Conservation (phyloP, 2,797 vertebrate genomes). For the Phataginus tricuspis region DNA sequence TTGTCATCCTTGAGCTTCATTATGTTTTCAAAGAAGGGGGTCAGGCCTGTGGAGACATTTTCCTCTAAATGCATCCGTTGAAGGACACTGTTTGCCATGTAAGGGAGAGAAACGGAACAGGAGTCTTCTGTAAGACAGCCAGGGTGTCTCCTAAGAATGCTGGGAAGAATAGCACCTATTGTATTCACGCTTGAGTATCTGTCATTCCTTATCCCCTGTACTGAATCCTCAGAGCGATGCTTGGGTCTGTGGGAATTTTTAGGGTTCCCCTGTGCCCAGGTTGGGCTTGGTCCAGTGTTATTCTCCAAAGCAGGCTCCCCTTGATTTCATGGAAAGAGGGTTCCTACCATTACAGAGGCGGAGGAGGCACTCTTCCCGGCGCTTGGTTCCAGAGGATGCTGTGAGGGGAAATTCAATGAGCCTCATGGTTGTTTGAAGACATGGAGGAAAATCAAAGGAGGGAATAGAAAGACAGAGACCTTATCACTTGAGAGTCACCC, state of each 20-base stretch:
- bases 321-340: neutral
- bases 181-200: neutral
- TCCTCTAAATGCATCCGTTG: slow-evolving; percentile 75
- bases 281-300: neutral
- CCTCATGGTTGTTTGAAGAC: neutral
- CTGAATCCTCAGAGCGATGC: neutral
- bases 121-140: neutral
- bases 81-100: slow-evolving; percentile 59
- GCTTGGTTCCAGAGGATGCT: neutral
- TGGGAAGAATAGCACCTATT: slow-evolving; percentile 50
- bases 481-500: neutral
- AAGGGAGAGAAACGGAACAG: slow-evolving; percentile 8
- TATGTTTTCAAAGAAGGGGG: slow-evolving; percentile 79
- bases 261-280: neutral
- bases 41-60: slow-evolving; percentile 66
- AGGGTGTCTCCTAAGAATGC: neutral
- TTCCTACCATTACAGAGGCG: neutral
- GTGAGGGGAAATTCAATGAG: neutral
- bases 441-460: neutral
- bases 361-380: neutral
- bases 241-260: neutral
- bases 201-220: neutral
- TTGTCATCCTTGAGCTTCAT: slow-evolving; percentile 69
- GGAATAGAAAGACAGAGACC: neutral
- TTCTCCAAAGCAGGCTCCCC: neutral